Percentiles rank a stretch among this genome's conserved stretches.
Evolutionary conservation across 2,797 vertebrate genomes (phyloP).

Genomic region (Chelmon rostratus): DNA sequence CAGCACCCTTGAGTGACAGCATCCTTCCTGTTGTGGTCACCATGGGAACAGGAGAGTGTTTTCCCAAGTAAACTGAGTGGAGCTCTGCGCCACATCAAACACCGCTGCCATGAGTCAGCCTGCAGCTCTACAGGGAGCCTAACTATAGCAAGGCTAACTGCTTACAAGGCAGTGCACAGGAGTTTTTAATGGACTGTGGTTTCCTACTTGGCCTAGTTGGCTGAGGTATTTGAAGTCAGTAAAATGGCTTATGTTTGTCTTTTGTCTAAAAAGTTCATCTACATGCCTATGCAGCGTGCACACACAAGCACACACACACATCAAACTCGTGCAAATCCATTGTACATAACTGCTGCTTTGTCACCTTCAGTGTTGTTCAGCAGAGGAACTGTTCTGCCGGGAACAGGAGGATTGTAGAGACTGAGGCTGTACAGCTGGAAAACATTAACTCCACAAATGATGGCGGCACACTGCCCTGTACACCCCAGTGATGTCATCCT

Average conservation of each 20-base stretch:
- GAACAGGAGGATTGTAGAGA: conserved; percentile 43
- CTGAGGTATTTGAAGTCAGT: conserved; percentile 57
- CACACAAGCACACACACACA: not conserved
- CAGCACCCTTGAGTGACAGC: conserved; percentile 68
- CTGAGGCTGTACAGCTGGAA: conserved; percentile 75
- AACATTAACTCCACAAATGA: conserved; percentile 74
- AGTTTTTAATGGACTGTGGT: conserved; percentile 71
- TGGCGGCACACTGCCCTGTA: conserved; percentile 64
- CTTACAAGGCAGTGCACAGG: conserved; percentile 75
- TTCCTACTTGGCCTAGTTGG: conserved; percentile 71
- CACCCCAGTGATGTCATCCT: conserved; percentile 78
- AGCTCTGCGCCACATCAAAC: conserved; percentile 79
- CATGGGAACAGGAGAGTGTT: conserved; percentile 80
- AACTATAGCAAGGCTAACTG: conserved; percentile 76
- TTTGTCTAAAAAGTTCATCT: conserved; percentile 57
- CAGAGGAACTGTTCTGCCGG: conserved; percentile 33
- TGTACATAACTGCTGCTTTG: conserved; percentile 16
- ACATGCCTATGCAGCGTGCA: conserved; percentile 16
- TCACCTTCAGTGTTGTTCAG: conserved; percentile 36
- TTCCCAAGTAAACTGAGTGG: conserved; percentile 74
- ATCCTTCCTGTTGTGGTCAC: conserved; percentile 77
- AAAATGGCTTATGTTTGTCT: conserved; percentile 56
- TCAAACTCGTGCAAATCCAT: conserved; percentile 23
- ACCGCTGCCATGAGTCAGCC: conserved; percentile 76
- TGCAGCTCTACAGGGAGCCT: conserved; percentile 73